Conservation (phyloP, 2,113 vertebrate genomes). For the Rhinolophus sinicus region DNA sequence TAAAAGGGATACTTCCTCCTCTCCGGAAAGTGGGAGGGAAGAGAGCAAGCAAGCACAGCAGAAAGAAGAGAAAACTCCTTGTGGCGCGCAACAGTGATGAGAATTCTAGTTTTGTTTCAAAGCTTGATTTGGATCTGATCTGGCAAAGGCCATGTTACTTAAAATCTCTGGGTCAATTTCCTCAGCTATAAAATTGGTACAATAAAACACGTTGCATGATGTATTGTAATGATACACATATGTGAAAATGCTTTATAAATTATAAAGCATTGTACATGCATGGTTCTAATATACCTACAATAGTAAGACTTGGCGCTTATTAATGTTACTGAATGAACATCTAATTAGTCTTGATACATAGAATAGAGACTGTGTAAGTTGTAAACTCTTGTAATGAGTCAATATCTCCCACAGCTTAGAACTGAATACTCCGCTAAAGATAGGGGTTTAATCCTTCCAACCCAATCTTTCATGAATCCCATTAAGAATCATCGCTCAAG, state of each 20-base stretch:
- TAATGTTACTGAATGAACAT: neutral
- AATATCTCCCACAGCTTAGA: neutral
- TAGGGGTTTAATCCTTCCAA: neutral
- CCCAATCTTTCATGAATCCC: neutral
- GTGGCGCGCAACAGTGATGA: neutral
- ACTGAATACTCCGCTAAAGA: neutral
- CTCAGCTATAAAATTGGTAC: neutral
- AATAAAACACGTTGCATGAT: neutral
- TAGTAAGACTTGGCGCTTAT: accelerated
- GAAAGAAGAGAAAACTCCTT: too few species aligned
- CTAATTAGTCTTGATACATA: neutral
- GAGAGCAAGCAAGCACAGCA: accelerated
- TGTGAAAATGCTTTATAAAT: neutral
- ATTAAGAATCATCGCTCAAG: neutral
- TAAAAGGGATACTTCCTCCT: neutral
- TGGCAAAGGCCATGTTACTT: neutral
- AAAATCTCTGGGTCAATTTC: neutral
- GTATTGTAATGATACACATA: accelerated
- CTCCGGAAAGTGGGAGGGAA: neutral
- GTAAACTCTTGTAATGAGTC: neutral
- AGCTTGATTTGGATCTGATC: neutral
- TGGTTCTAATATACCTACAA: neutral
- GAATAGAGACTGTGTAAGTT: neutral
- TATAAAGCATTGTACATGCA: neutral
- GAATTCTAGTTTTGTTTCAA: neutral